Percentiles rank a stretch among this genome's conserved stretches.
These are phyloP conservation scores for Eonycteris spelaea DNA, from an alignment of 2,113 vertebrate genomes.

Conservation along the genomic window DNA sequence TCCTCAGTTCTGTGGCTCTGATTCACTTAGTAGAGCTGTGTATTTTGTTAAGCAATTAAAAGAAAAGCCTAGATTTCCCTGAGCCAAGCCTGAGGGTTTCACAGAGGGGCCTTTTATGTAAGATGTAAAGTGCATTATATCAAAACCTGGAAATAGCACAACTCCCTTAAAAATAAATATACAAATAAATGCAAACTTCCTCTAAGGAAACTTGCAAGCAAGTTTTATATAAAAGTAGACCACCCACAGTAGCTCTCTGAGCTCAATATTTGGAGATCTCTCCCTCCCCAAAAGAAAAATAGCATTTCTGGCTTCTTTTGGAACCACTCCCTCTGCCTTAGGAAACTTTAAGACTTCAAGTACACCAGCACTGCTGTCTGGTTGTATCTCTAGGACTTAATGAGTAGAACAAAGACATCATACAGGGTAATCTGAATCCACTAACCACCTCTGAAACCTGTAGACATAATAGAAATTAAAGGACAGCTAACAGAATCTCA, in stretches of 20 bases:
- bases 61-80: not conserved
- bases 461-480: not conserved
- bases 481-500: not conserved
- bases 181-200: conserved; percentile 23
- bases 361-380: not conserved
- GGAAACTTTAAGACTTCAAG: not conserved
- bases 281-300: not conserved
- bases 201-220: not conserved
- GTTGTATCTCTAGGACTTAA: not conserved
- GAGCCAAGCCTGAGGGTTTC: not conserved
- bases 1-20: not conserved
- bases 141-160: not conserved
- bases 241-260: not conserved
- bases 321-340: not conserved
- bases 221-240: conserved; percentile 10
- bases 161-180: conserved; percentile 19
- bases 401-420: not conserved
- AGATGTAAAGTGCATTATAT: not conserved
- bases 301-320: not conserved
- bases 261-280: not conserved
- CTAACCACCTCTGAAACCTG: not conserved
- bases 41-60: conserved; percentile 24
- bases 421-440: not conserved
- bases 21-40: not conserved
- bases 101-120: not conserved